Conservation (phyloP, 2,113 vertebrate genomes). For the Psilopsiagon aurifrons region DNA sequence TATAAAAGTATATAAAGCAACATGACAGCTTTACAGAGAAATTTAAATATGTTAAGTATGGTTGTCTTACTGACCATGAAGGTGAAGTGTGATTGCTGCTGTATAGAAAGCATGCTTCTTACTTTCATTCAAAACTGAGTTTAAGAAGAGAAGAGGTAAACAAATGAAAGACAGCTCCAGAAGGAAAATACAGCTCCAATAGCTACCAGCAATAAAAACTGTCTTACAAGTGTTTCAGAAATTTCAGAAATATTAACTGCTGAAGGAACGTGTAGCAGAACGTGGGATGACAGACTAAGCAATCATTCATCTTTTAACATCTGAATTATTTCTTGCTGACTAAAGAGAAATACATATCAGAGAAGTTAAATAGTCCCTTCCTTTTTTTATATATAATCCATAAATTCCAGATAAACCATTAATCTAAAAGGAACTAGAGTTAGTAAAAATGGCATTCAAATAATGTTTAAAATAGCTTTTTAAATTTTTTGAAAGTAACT, state of each 20-base stretch:
- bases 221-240: neutral
- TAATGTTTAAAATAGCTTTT: neutral
- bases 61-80: neutral
- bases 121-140: neutral
- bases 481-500: neutral
- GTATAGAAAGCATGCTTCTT: neutral
- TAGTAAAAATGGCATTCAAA: neutral
- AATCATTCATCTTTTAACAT: neutral
- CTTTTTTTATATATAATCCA: neutral
- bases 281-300: neutral
- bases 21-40: neutral
- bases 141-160: neutral
- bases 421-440: neutral
- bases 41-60: neutral
- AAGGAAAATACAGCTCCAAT: neutral
- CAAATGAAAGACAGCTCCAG: neutral
- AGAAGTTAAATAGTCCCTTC: neutral
- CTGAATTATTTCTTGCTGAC: slow-evolving; percentile 10
- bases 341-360: neutral
- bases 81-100: neutral
- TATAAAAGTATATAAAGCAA: neutral
- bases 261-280: neutral
- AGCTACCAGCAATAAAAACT: neutral
- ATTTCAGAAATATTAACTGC: neutral
- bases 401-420: neutral